These are phyloP conservation scores for Himalopsyche japonica DNA, from an alignment of 2,888 invertebrate genomes.

Conservation along the genomic window DNA sequence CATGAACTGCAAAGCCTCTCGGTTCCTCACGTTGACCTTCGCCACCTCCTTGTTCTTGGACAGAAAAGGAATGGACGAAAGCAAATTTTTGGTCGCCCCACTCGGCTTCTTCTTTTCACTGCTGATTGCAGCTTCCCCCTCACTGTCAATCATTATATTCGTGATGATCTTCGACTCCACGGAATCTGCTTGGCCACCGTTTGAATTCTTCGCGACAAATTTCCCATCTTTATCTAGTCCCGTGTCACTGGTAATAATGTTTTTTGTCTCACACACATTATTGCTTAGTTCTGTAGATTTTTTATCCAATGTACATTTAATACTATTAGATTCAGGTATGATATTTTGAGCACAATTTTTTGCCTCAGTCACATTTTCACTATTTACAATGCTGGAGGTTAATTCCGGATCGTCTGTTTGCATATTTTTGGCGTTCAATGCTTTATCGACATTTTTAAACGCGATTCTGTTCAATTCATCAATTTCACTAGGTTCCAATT, in stretches of 20 bases:
- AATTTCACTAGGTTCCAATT: conserved; percentile 56
- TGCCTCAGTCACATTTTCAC: neutral
- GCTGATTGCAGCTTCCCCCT: neutral
- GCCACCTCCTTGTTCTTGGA: conserved; percentile 53
- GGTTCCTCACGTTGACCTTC: conserved; percentile 71
- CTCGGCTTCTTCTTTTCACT: neutral
- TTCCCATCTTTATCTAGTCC: neutral
- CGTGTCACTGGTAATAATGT: neutral
- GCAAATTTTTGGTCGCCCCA: conserved; percentile 52
- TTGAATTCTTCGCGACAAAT: neutral
- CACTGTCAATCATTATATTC: conserved; percentile 16
- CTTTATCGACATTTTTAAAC: conserved; percentile 25
- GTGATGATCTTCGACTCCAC: conserved; percentile 18
- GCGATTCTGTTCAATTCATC: conserved; percentile 54
- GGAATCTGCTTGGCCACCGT: neutral
- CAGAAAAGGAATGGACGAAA: conserved; percentile 52
- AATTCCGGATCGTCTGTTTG: neutral
- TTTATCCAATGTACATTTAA: no score
- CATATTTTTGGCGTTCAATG: neutral
- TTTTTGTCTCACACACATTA: neutral
- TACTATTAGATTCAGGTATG: neutral
- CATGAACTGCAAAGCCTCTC: conserved; percentile 91
- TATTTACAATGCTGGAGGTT: neutral
- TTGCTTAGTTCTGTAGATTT: neutral
- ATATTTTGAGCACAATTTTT: neutral